These are phyloP conservation scores for Lasius fuliginosus DNA, from an alignment of 2,888 invertebrate species.

Conservation along the genomic window DNA sequence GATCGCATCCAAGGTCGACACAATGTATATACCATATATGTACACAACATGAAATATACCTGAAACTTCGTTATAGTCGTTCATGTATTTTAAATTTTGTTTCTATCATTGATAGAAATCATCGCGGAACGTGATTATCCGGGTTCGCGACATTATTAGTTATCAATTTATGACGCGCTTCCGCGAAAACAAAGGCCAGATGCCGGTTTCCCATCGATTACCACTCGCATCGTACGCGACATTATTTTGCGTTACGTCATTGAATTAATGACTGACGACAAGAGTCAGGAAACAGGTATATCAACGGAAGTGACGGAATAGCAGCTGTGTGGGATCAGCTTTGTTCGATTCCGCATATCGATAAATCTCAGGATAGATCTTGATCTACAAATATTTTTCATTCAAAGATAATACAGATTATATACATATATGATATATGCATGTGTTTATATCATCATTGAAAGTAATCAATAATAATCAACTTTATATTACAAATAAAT, in stretches of 20 bases:
- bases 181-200: conserved; percentile 6
- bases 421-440: not conserved
- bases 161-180: conserved; percentile 29
- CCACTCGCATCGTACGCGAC: not conserved
- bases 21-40: not conserved
- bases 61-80: not conserved
- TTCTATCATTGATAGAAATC: not conserved
- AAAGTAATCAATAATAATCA: not conserved
- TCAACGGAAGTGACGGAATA: not conserved
- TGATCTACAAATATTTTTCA: not conserved
- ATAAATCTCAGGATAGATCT: not conserved
- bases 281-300: not conserved
- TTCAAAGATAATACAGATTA: not conserved
- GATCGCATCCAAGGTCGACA: not conserved
- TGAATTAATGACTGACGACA: not conserved
- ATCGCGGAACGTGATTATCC: not conserved
- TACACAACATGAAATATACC: not conserved
- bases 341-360: not conserved
- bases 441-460: not conserved
- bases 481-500: not conserved
- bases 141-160: conserved; percentile 7
- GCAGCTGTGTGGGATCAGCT: not conserved
- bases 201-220: not conserved
- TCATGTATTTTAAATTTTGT: conserved; percentile 4
- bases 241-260: conserved; percentile 34